Conservation (phyloP, 2,113 vertebrate genomes). For the Mormyrus lacerda region DNA sequence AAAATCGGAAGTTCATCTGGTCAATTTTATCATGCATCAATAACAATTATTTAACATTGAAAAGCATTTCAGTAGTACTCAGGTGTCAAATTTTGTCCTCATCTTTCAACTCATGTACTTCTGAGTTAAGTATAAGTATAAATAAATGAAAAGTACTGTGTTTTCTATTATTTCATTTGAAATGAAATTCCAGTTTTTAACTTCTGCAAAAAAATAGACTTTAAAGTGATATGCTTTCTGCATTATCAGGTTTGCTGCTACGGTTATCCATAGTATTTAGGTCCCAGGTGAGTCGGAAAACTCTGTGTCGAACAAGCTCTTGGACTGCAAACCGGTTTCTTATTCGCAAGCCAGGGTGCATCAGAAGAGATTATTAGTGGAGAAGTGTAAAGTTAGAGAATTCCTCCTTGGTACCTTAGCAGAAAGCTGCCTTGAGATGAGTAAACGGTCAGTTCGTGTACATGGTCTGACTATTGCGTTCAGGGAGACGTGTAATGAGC, state of each 20-base stretch:
- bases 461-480: constrained; percentile 32
- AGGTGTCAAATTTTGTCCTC: not conserved
- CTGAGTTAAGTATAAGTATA: not conserved
- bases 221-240: not conserved
- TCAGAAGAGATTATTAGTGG: not conserved
- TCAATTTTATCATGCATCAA: not conserved
- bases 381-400: not conserved
- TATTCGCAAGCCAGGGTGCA: not conserved
- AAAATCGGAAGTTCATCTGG: not conserved
- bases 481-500: constrained; percentile 50
- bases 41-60: not conserved
- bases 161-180: not conserved
- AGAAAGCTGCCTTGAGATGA: not conserved
- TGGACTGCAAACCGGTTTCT: not conserved
- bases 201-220: not conserved
- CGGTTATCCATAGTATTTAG: not conserved
- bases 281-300: not conserved
- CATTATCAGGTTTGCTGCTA: not conserved
- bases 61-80: not conserved
- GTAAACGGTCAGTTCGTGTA: constrained; percentile 13
- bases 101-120: not conserved
- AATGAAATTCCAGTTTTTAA: not conserved
- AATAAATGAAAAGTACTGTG: not conserved
- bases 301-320: not conserved
- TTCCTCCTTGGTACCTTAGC: constrained; percentile 28